These are phyloP conservation scores for Timandra comae DNA, from an alignment of 2,888 invertebrate genomes.

Conservation along the genomic window DNA sequence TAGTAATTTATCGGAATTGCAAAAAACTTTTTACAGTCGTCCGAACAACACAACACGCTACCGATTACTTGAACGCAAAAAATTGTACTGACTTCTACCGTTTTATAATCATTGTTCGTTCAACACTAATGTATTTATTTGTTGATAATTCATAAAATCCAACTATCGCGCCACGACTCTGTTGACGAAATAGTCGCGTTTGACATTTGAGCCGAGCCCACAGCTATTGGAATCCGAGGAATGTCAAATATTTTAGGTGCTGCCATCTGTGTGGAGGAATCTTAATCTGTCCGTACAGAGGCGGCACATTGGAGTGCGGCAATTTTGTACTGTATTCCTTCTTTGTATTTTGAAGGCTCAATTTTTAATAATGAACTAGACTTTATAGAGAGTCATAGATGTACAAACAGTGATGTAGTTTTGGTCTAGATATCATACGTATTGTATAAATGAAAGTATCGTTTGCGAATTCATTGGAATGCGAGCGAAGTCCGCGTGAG, in stretches of 20 bases:
- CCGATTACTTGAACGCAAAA: slow-evolving; percentile 45
- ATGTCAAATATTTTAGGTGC: slow-evolving; percentile 82
- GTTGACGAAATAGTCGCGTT: slow-evolving; percentile 79
- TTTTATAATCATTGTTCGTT: slow-evolving; percentile 63
- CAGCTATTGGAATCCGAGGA: slow-evolving; percentile 79
- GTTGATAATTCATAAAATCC: slow-evolving; percentile 72
- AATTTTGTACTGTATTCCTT: slow-evolving; percentile 20
- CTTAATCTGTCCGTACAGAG: slow-evolving; percentile 39
- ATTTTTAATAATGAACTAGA: not conserved
- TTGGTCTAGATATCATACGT: slow-evolving; percentile 1
- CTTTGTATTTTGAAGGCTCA: not conserved
- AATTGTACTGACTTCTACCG: slow-evolving; percentile 51
- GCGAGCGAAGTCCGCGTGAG: slow-evolving; percentile 52
- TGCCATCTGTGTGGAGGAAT: slow-evolving; percentile 78
- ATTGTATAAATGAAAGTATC: slow-evolving; percentile 32
- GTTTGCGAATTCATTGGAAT: slow-evolving; percentile 62
- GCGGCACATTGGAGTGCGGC: slow-evolving; percentile 54
- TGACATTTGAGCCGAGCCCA: slow-evolving; percentile 85
- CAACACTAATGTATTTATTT: slow-evolving; percentile 61
- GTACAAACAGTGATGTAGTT: slow-evolving; percentile 1
- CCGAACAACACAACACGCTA: slow-evolving; percentile 48
- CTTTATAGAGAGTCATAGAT: too few relatives aligned
- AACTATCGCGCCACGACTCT: slow-evolving; percentile 74
- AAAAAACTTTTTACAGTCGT: slow-evolving; percentile 44
- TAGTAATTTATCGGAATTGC: slow-evolving; percentile 50